A percentile compares a stretch with the other conserved stretches of the same genome.
Evolutionary conservation across 2,113 vertebrate genomes (phyloP).

Genomic region (Rhadina sibilatrix): DNA sequence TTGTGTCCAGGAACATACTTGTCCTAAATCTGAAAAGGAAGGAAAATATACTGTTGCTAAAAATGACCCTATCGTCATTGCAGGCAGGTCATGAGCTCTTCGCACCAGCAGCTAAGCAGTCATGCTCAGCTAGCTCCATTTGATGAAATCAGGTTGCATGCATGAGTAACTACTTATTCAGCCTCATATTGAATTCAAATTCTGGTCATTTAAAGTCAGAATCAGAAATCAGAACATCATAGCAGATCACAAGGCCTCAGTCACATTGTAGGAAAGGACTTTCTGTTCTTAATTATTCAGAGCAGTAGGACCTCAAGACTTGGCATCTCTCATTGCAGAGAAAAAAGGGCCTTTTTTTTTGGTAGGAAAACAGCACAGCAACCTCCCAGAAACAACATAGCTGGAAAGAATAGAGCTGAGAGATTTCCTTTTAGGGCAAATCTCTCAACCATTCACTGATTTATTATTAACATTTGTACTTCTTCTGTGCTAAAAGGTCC

Average conservation of each 20-base stretch:
- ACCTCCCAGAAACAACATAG: conserved; percentile 23
- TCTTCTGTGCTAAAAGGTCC: neutral
- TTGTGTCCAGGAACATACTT: neutral
- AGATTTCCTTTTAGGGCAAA: conserved; percentile 59
- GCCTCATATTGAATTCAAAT: neutral
- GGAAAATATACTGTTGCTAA: conserved; percentile 30
- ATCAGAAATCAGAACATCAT: conserved; percentile 2
- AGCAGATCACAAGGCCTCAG: neutral
- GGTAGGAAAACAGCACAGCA: conserved; percentile 16
- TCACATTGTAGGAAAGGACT: conserved; percentile 35
- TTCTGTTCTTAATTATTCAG: conserved; percentile 35
- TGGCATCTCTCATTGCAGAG: neutral
- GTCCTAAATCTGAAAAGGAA: neutral
- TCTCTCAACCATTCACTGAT: conserved; percentile 38
- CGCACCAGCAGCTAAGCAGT: neutral
- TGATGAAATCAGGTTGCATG: conserved; percentile 27
- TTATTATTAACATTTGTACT: conserved; percentile 49
- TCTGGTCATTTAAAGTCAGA: neutral
- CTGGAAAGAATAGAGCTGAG: conserved; percentile 2
- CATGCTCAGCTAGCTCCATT: conserved; percentile 27
- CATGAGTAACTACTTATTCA: conserved; percentile 47
- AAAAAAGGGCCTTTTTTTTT: neutral
- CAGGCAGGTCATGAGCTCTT: conserved; percentile 32
- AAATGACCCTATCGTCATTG: neutral
- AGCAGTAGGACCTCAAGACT: conserved; percentile 14